A percentile compares a stretch with the other conserved stretches of the same genome.
phyloP scores from a whole-genome alignment of 2,113 vertebrate species.

The Ancistrus triradiatus region DNA sequence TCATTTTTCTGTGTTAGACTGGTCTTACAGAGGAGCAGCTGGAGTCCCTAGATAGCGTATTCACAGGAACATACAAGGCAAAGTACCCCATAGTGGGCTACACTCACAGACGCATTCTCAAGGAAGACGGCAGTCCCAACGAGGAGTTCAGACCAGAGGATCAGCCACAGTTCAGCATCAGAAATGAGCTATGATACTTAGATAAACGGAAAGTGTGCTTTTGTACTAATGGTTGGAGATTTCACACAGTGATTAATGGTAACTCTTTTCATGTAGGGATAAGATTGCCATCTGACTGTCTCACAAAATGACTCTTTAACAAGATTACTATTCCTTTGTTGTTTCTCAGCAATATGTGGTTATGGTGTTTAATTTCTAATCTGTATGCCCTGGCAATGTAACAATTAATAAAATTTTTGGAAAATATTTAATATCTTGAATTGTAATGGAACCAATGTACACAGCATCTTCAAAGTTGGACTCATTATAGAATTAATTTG shows the following conservation, averaged over 20 bases:
- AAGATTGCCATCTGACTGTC: not conserved
- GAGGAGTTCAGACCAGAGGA: slow-evolving; percentile 86
- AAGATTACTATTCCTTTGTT: not conserved
- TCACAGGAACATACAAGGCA: slow-evolving; percentile 86
- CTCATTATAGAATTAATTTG: no score
- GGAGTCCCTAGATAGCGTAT: slow-evolving; percentile 79
- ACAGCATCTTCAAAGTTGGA: no score
- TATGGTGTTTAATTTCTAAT: no score
- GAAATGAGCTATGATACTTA: slow-evolving; percentile 82
- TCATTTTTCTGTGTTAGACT: slow-evolving; percentile 61
- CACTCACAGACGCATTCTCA: slow-evolving; percentile 81
- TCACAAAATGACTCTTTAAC: not conserved
- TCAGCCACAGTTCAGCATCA: slow-evolving; percentile 84
- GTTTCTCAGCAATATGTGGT: not conserved
- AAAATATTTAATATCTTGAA: no score
- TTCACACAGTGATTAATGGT: not conserved
- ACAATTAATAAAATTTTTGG: no score
- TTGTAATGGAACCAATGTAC: no score
- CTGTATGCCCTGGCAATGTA: no score
- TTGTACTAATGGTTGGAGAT: not conserved
- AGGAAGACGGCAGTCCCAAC: slow-evolving; percentile 86
- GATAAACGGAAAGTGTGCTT: not conserved
- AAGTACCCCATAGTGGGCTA: slow-evolving; percentile 96
- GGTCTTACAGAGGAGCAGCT: slow-evolving; percentile 83
- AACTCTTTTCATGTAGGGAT: not conserved